Evolutionary conservation across 2,888 invertebrate genomes (phyloP), one percentile per base, ranked within the genome.

Genomic region (Tetragnatha montana): DNA sequence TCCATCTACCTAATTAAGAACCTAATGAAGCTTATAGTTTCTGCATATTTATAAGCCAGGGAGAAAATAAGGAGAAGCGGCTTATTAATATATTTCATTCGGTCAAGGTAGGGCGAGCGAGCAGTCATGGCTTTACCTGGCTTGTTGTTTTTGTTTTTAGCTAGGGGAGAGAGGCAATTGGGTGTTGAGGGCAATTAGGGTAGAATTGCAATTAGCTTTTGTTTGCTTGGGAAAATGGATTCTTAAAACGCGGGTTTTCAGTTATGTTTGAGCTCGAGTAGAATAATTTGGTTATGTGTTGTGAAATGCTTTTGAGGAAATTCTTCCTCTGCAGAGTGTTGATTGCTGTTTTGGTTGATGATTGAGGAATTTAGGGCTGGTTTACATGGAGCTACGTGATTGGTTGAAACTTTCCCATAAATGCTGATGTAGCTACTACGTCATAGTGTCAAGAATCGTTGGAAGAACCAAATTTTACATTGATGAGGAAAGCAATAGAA

Each of bases 11-110:
- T 83, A 83, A 83, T 83, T 76, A 83, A 83, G 83, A 68, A 76
- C 76, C 60, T 83, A 83, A 83, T 83, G 83, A 83, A 83, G 83
- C 83, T 83, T 75, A 83, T 83, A 68, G 75, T 75, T 69, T 76
- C 60, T 69, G 83, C 83, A 83, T 83, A 83, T 83, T 83, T 83
- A 83, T 68, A 69, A 83, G 76, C 49, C 10, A 12, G 50, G 6
- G 74, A 35, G 35, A 35, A 74, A 74, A 81, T 81, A 70, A 82
- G 51, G 47, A 82, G 35, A 35, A 35, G 35, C 60, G 10, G 60
- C 60, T 60, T 10, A 10, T 60, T 60, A 60, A 60, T 60, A 8
- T 60, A 60, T 60, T 60, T 60, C 17, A 12, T 17, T 60, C 60
- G 60, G 60, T 60, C 60, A 60, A 60, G 60, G 60, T 60, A 60